phyloP scores from a whole-genome alignment of 1,140 invertebrate species.

The Pentalonia nigronervosa region DNA sequence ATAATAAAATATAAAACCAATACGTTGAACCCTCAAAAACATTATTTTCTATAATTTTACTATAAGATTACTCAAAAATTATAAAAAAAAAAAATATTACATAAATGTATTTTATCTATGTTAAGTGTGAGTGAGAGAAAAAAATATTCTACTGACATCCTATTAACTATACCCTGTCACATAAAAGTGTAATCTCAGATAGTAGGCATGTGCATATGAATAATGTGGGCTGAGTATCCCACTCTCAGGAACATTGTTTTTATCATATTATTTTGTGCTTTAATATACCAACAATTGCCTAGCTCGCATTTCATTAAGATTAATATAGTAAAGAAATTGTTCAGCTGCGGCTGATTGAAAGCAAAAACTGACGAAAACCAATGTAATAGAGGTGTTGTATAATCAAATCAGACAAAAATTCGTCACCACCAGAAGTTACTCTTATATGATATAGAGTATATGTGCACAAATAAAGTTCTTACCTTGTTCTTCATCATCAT shows the following conservation, averaged over 20 bases:
- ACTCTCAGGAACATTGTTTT: too few relatives aligned
- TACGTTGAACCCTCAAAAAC: too few relatives aligned
- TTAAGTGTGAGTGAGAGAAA: neutral
- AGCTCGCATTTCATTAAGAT: neutral
- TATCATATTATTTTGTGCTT: too few relatives aligned
- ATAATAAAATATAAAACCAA: too few relatives aligned
- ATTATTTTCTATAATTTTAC: too few relatives aligned
- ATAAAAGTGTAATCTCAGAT: neutral
- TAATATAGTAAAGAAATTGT: neutral
- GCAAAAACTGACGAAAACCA: neutral
- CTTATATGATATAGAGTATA: neutral
- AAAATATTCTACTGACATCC: neutral
- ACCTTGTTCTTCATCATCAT: constrained; percentile 71
- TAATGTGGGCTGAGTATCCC: too few relatives aligned
- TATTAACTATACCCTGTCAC: neutral
- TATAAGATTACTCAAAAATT: too few relatives aligned
- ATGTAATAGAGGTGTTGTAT: neutral
- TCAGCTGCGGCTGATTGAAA: neutral
- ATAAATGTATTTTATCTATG: too few relatives aligned
- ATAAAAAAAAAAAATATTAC: too few relatives aligned
- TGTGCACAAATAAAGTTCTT: neutral
- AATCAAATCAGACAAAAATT: neutral
- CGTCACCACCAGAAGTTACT: neutral
- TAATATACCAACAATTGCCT: too few relatives aligned
- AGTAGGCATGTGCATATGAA: neutral